Base-by-base conservation (phyloP, 1,140 invertebrate species). In the Uloborus diversus region DNA sequence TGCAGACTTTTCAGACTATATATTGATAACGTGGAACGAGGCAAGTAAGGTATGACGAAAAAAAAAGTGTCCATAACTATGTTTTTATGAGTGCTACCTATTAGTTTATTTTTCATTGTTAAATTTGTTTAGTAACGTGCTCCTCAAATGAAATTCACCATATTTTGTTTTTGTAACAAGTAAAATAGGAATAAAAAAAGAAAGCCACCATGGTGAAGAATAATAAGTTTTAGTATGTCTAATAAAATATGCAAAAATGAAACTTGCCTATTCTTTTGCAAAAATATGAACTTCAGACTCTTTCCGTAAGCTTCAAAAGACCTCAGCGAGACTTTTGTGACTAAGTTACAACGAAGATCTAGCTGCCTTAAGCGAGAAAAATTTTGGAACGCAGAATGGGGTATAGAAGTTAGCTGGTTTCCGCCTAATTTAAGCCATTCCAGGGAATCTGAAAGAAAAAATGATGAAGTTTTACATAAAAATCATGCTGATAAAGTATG, bases 191-290 rank as follows among this genome's bases (percentile, higher is more conserved):
- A n/a, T n/a, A n/a, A n/a, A n/a, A n/a, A n/a, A n/a, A n/a, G n/a
- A n/a, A n/a, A n/a, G n/a, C n/a, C n/a, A n/a, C n/a, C n/a, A n/a
- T n/a, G n/a, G n/a, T n/a, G n/a, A n/a, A n/a, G n/a, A n/a, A n/a
- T n/a, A n/a, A n/a, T n/a, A n/a, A n/a, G n/a, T n/a, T n/a, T n/a
- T n/a, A n/a, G n/a, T n/a, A n/a, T 42, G 37, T 42, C 37, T 5
- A 7, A 7, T 42, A 42, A 42, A 42, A 14, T 7, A 14, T 42
- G 37, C 37, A 42, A 7, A 42, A 7, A 5, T 42, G 37, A 4
- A 14, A 1, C 88, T 92, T 89, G 96, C 94, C 93, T 92, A 86
- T 97, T 96, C 86, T 96, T 95, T 84, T 96, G 94, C 30, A 97
- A 87, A 85, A 95, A 94, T 4, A 96, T 90, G 87, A 95, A 96